Conservation (phyloP, 2,113 vertebrate species). For the Chloebia gouldiae region DNA sequence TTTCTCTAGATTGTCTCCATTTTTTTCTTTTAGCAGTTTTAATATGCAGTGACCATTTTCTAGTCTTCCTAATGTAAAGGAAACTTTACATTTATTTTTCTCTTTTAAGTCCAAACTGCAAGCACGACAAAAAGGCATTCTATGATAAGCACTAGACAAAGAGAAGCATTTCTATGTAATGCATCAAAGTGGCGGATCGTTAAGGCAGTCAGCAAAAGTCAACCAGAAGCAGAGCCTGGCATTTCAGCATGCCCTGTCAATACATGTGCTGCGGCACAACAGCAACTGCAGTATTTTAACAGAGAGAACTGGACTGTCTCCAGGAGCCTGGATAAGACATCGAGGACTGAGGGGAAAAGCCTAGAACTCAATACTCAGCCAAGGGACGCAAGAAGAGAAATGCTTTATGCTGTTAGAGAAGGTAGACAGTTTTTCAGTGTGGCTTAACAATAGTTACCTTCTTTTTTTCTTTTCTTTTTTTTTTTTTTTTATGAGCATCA, state of each 20-base stretch:
- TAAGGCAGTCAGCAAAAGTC: neutral
- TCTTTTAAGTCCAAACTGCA: neutral
- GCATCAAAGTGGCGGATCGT: neutral
- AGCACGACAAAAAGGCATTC: neutral
- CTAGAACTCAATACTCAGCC: neutral
- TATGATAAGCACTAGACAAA: neutral
- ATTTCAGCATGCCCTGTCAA: neutral
- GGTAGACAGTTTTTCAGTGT: neutral
- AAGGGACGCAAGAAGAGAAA: neutral
- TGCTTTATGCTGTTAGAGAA: neutral
- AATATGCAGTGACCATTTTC: neutral
- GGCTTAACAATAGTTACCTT: neutral
- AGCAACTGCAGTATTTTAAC: neutral
- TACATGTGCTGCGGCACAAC: neutral
- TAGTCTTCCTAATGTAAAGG: neutral
- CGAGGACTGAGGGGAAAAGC: neutral
- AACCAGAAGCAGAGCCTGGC: neutral
- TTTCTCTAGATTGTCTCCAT: neutral
- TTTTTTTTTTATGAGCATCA: neutral
- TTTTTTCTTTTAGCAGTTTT: neutral
- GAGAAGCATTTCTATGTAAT: neutral
- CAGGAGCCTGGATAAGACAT: slow-evolving; percentile 1
- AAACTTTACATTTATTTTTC: neutral
- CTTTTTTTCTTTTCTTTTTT: neutral
- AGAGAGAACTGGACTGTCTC: neutral